Conservation (phyloP, 2,113 vertebrate species). For the Phainopepla nitens region DNA sequence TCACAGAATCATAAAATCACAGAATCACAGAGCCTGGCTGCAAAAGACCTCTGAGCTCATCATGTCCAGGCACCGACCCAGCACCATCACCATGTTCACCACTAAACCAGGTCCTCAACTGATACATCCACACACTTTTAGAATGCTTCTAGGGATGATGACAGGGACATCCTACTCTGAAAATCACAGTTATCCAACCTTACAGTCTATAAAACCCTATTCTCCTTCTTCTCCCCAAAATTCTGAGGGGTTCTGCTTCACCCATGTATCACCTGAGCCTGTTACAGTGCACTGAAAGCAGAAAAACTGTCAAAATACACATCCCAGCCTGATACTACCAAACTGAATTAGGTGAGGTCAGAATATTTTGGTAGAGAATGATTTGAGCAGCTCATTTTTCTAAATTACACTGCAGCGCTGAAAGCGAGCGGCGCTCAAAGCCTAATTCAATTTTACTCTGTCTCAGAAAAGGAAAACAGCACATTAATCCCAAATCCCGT, state of each 20-base stretch:
- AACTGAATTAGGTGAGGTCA: not conserved
- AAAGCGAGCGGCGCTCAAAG: fast-evolving
- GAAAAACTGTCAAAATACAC: not conserved
- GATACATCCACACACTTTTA: not conserved
- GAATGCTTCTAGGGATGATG: not conserved
- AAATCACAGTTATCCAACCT: not conserved
- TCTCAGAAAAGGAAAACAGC: not conserved
- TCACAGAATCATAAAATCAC: not conserved
- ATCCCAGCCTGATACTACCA: not conserved
- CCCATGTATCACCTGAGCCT: not conserved
- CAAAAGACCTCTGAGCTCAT: not conserved
- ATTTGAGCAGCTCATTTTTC: not conserved
- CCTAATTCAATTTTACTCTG: not conserved
- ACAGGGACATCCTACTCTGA: not conserved
- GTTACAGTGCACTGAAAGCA: not conserved
- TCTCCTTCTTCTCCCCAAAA: not conserved
- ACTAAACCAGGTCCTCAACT: not conserved
- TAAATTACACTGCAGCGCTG: fast-evolving
- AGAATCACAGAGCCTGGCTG: not conserved
- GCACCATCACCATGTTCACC: not conserved
- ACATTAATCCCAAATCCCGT: not conserved
- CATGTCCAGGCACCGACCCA: not conserved
- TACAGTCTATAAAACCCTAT: not conserved
- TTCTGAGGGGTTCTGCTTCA: not conserved
- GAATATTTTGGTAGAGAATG: not conserved